Evolutionary conservation across 2,113 vertebrate genomes (phyloP), one percentile per base, ranked within the genome.

Genomic region (Perca fluviatilis): DNA sequence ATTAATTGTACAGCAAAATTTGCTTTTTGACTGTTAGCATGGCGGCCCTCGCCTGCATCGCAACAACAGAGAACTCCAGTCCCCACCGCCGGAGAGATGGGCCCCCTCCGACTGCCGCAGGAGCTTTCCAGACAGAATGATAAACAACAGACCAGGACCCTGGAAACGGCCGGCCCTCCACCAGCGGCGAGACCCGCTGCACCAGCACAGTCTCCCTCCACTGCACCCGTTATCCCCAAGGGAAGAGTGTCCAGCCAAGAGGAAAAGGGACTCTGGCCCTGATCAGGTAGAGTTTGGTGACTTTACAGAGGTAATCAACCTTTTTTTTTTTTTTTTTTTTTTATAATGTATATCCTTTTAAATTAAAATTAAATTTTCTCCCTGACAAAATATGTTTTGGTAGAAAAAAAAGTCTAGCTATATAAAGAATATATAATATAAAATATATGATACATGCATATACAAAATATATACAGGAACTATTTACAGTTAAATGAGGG

Each of bases 161-260:
- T 94, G 93, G 94, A 95, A 95, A 84, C 89, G 94, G 13, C 91
- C 93, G 0, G 77, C 72, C 58, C 87, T 79, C 66, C 91, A 92
- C 64, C 91, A 94, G 57, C 88, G 88, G 30, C 80, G 89, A 69
- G 92, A 92, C 75, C 86, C 92, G n/a, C 85, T 60, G 25, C 86
- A 86, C 77, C 89, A 91, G 83, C 90, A 92, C 79, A 88, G 88
- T 76, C 79, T 92, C 33, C 74, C 85, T 15, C 84, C 84, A 25
- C 91, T 73, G 72, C 85, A 94, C 75, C 80, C 86, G 21, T 81
- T 87, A 23, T 82, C 89, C 47, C 72, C 82, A 0, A 85, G 91
- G 68, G 93, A 96, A 25, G 95, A 96, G 63, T 95, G 94, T 89
- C 94, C 95, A 2, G 93, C 93, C 79, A 97, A 96, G 85, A 95